Evolutionary conservation across 2,113 vertebrate genomes (phyloP), one percentile per base, ranked within the genome.

Genomic region (Corapipo altera): DNA sequence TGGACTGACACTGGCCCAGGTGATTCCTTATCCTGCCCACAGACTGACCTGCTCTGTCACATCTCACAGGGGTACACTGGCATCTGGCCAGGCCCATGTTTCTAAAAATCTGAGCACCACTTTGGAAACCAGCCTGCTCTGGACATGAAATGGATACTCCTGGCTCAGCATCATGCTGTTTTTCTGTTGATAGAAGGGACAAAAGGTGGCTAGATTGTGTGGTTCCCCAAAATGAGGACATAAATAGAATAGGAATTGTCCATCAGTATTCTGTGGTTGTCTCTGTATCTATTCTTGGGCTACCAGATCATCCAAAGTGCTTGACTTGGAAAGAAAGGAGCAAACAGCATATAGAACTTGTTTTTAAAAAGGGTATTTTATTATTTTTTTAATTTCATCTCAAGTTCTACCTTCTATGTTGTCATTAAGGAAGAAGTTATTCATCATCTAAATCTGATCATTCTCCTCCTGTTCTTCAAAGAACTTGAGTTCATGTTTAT

Each of bases 401-500:
- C 8, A 59, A 67, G 8, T 94, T 94, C 8, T 58, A 35, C 35
- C 20, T 92, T 81, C 32, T 32, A 0, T 65, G 58, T 94, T 94
- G 57, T 86, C 61, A 48, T 85, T 86, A 88, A 94, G 48, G 15
- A 84, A 75, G 57, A 89, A 87, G 73, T 66, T 93, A 46, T 92
- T 96, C 65, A 27, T 91, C 37, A 18, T 87, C 41, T 93, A 87
- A 88, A 87, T 43, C 41, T 54, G 16, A 77, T 88, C 20, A 5
- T 94, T 87, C 32, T 78, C 39, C 64, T 85, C n/a, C 43, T 58
- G 14, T 83, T 95, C 81, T 91, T 95, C 85, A 95, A 17, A 92
- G 83, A 94, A 69, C 28, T 92, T 35, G 21, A 88, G 93, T 94
- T 96, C 88, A 89, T 91, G 90, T 96, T 96, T 97, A 94, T 96